Evolutionary conservation across 2,888 invertebrate genomes (phyloP), one percentile per base, ranked within the genome.

Genomic region (Empis livida): DNA sequence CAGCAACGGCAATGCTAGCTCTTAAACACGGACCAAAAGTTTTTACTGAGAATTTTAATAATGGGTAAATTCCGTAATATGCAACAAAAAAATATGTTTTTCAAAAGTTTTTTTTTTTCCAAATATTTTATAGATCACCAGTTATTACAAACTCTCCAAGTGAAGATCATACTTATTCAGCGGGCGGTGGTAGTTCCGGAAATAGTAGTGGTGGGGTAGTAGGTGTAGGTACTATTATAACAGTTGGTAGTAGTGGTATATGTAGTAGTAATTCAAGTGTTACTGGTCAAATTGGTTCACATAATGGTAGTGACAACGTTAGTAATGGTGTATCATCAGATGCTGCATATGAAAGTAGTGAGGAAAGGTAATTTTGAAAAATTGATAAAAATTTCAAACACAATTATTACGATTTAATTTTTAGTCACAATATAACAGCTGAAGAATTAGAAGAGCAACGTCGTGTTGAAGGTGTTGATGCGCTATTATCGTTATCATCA

Each of bases 121-220:
- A 20, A 20, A 35, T n/a, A n/a, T n/a, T 14, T 44, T 53, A 49
- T 49, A 64, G 68, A 49, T 62, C 68, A 48, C 67, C 70, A 58
- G 81, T 91, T 55, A 88, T 90, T 58, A 91, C 90, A 4, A 83
- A 84, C 46, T 87, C 86, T 59, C 89, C 91, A 1, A 90, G 89
- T 68, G 89, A 90, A 70, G 94, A 94, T 74, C 93, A 94, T 70
- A 91, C 91, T 45, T 94, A 93, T 72, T 90, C 89, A 59, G 80
- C 80, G 51, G 74, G 74, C 31, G 73, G 65, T 51, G 59, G 60
- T 30, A 61, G 55, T 46, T 31, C 23, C 14, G 16, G 32, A 27
- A 42, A 31, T 40, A 66, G 30, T 40, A 66, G 30, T 23, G 37
- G 42, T 38, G 46, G 45, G n/a, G n/a, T n/a, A n/a, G n/a, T n/a